phyloP scores from a whole-genome alignment of 2,797 vertebrate genomes.

The Propithecus perrieri region DNA sequence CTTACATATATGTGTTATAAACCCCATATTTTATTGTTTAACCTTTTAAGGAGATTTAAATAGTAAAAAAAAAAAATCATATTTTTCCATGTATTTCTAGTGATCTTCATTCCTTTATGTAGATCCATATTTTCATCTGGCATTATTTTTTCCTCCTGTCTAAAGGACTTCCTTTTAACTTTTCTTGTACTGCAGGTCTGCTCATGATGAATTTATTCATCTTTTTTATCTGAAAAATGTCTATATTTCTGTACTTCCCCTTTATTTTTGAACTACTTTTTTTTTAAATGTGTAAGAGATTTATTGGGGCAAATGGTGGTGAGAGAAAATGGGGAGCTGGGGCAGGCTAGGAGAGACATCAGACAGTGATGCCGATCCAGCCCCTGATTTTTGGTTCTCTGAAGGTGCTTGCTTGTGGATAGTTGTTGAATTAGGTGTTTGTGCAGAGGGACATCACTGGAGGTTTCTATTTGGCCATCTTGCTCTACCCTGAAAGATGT shows the following conservation, averaged over 20 bases:
- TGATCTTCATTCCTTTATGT: constrained; percentile 4
- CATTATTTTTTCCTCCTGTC: neutral
- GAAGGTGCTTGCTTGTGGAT: too few relatives aligned
- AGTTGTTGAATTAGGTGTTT: too few relatives aligned
- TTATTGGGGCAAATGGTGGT: too few relatives aligned
- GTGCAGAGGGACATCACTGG: too few relatives aligned
- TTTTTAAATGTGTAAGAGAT: too few relatives aligned
- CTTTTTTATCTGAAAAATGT: constrained; percentile 15
- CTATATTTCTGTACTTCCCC: neutral
- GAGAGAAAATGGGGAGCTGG: too few relatives aligned
- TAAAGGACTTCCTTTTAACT: constrained; percentile 10
- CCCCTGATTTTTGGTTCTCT: too few relatives aligned
- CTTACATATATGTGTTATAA: neutral
- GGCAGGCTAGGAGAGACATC: too few relatives aligned
- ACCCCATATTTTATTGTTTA: neutral
- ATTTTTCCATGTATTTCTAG: neutral
- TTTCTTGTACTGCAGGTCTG: neutral
- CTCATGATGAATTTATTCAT: neutral
- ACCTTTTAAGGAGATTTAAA: constrained; percentile 38
- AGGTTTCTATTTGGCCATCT: too few relatives aligned
- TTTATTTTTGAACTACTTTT: constrained; percentile 6
- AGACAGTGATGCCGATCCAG: too few relatives aligned
- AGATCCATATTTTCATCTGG: neutral
- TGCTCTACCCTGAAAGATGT: neutral
- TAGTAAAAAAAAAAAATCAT: neutral